Base-by-base conservation (phyloP, 2,888 invertebrate species). In the Fabriciana adippe region DNA sequence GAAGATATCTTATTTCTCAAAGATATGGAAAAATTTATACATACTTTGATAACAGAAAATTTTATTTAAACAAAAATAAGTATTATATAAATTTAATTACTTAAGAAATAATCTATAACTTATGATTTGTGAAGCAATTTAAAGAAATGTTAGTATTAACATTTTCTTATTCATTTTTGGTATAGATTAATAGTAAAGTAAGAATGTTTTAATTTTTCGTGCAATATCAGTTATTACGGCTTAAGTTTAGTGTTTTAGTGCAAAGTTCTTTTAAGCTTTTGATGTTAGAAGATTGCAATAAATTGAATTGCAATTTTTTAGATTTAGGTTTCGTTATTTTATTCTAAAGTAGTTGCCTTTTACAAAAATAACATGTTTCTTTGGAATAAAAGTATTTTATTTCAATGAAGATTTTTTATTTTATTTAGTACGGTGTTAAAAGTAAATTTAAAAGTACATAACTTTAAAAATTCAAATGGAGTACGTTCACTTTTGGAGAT, bases 211-310 rank as follows among this genome's bases (percentile, higher is more conserved):
- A 75, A 67, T 73, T 78, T 73, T 84, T 81, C 71, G 89, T 88
- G 88, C 88, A 89, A 88, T 89, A 87, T 81, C 82, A 80, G 79
- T 82, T 83, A 80, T 76, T 81, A 75, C 73, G 76, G 81, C 81
- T 75, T 77, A 73, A 67, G 67, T 73, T 77, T 64, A 67, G 57
- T 64, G 56, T 51, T 21, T 16, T 41, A 26, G 53, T 48, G 67
- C 61, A 60, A 67, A 66, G 70, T 70, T 26, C 26, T 26, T 55
- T 66, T 55, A 74, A 65, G 68, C 67, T 73, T 70, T 69, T 62
- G 62, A 65, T 67, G 65, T 67, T 67, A 67, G 65, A 21, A 55
- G 8, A 18, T n/a, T 41, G 31, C 26, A 61, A 55, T 45, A 48
- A 53, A 21, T 41, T 54, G 21, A 53, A 50, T 45, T 50, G 15